These are phyloP conservation scores for Parazoanthus atlanticus DNA, from an alignment of 92 coral and sea anemone species.

Conservation along the genomic window DNA sequence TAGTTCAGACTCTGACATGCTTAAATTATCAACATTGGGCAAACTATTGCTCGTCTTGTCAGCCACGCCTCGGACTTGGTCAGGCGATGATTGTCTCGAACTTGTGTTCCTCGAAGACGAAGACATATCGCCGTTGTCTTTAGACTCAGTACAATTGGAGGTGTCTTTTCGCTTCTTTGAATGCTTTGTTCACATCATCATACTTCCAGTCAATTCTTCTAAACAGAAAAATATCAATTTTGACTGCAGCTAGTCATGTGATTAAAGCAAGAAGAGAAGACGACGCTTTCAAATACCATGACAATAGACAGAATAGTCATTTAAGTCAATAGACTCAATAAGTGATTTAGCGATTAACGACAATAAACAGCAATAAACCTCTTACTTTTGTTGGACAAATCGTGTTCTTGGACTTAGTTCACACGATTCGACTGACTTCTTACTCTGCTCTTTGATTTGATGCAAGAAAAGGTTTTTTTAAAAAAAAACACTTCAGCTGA, in stretches of 20 bases:
- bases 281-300: neutral
- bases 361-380: too few relatives aligned
- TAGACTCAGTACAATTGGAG: neutral
- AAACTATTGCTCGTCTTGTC: neutral
- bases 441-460: neutral
- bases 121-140: too few relatives aligned
- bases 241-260: neutral
- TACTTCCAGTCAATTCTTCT: neutral
- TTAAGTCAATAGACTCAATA: too few relatives aligned
- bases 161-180: conserved; percentile 19
- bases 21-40: neutral
- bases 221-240: neutral
- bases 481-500: too few relatives aligned
- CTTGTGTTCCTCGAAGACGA: neutral
- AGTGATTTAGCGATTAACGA: too few relatives aligned
- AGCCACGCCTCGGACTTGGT: neutral
- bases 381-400: too few relatives aligned
- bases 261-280: neutral
- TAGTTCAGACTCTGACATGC: neutral
- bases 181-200: conserved; percentile 17
- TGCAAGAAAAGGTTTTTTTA: neutral
- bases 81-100: neutral
- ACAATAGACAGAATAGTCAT: neutral
- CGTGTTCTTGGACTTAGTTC: neutral
- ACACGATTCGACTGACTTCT: neutral